A percentile compares a stretch with the other conserved stretches of the same genome.
phyloP scores from a whole-genome alignment of 2,888 invertebrate species.

The Hoplodrina blanda region DNA sequence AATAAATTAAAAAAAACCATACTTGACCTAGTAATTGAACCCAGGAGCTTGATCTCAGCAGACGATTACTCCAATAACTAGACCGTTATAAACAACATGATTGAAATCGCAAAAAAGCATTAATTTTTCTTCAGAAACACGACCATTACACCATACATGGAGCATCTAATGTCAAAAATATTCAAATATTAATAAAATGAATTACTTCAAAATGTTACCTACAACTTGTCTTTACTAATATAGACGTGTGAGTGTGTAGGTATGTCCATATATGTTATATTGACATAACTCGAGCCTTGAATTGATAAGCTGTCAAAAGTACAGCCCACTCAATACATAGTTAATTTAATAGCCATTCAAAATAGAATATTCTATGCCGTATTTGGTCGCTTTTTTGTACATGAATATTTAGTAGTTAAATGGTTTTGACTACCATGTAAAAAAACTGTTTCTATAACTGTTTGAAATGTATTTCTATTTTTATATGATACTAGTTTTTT shows the following conservation, averaged over 20 bases:
- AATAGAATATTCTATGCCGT: slow-evolving; percentile 39
- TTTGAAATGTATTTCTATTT: neutral
- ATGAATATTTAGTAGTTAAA: slow-evolving; percentile 33
- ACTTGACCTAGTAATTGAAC: neutral
- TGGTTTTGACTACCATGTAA: slow-evolving; percentile 9
- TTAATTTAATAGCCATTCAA: slow-evolving; percentile 30
- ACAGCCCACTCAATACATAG: slow-evolving; percentile 56
- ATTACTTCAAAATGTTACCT: slow-evolving; percentile 36
- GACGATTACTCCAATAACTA: neutral
- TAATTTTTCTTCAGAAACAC: slow-evolving; percentile 1
- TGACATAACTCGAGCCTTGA: slow-evolving; percentile 54
- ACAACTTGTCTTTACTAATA: slow-evolving; percentile 10
- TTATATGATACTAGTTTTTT: neutral
- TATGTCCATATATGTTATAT: slow-evolving; percentile 43
- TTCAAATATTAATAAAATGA: slow-evolving; percentile 36
- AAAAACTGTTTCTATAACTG: neutral
- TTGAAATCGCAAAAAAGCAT: neutral
- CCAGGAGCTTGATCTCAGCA: too few species aligned
- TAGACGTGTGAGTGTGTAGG: slow-evolving; percentile 33
- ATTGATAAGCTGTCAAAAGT: slow-evolving; percentile 52
- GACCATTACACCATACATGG: slow-evolving; percentile 16
- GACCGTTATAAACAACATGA: slow-evolving; percentile 6
- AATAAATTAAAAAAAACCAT: too few species aligned
- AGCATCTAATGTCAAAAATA: slow-evolving; percentile 32
- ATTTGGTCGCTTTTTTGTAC: slow-evolving; percentile 40